Evolutionary conservation across 2,888 invertebrate species (phyloP), one percentile per base, ranked within the genome.

Genomic region (Sesia apiformis): DNA sequence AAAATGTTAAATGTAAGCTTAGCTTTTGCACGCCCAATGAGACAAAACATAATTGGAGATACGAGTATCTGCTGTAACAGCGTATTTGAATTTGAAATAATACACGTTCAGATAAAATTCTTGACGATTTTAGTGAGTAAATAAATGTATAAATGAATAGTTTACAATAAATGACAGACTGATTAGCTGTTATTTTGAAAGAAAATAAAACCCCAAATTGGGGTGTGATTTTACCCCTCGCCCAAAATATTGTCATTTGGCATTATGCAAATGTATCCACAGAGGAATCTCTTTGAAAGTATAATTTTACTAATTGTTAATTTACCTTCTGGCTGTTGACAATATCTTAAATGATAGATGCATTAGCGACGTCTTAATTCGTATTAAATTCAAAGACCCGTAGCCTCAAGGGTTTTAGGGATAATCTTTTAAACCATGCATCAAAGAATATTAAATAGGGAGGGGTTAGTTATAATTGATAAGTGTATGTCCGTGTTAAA

Each of bases 291-390:
- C 58, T 66, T 65, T 63, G 61, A 60, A 61, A 62, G 63, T 58
- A 64, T 67, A 72, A 70, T 69, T 72, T 64, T 56, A 57, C 60
- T 72, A 70, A 72, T 72, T 71, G 71, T 62, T 60, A 69, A 69
- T 63, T 58, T 66, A 0, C 58, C 71, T 63, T 50, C 43, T 23
- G 58, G 71, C 65, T 65, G 52, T 70, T 69, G 63, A 57, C 56
- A 53, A 53, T 62, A 51, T 55, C 57, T 60, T 23, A 54, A 54
- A 43, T 55, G 52, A 55, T 41, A 49, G 42, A 52, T 46, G 46
- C 2, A 8, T 46, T 40, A 8, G n/a, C 49, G 8, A 52, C 39
- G 23, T 53, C 40, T 50, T 40, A 8, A 51, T 54, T 54, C 5
- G 49, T 7, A 23, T 54, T 23, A n/a, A 38, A 49, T 6, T 5